Percentiles rank a stretch among this genome's conserved stretches.
phyloP scores from a whole-genome alignment of 2,113 vertebrate genomes.

The Maccullochella peelii region DNA sequence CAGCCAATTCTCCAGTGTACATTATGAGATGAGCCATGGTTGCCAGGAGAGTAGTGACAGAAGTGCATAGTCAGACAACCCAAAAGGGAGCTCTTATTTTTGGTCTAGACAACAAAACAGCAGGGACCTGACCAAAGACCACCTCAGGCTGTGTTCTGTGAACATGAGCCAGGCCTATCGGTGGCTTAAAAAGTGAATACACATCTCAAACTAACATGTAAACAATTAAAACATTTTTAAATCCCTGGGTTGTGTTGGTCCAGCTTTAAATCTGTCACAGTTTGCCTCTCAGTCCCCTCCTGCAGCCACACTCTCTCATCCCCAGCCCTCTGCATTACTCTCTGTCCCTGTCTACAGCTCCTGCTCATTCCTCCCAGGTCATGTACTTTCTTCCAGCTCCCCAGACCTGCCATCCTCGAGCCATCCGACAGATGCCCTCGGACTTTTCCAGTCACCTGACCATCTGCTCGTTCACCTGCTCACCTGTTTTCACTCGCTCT shows the following conservation, averaged over 20 bases:
- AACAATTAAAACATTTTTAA: neutral
- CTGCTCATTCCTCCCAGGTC: no score
- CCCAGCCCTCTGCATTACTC: no score
- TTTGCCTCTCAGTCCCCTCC: no score
- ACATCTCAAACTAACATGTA: neutral
- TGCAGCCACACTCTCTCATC: no score
- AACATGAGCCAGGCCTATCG: neutral
- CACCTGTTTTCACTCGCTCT: no score
- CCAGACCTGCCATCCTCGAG: no score
- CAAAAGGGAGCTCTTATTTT: neutral
- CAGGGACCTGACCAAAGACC: neutral
- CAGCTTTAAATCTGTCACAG: neutral
- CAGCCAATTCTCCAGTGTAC: neutral
- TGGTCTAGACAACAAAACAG: neutral
- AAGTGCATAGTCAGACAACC: neutral
- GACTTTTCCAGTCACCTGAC: no score
- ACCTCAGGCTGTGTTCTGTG: neutral
- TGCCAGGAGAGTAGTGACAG: slow-evolving; percentile 11
- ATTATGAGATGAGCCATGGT: neutral
- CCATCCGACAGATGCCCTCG: no score
- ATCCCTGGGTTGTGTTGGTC: neutral
- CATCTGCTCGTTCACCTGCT: no score
- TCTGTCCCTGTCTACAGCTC: no score
- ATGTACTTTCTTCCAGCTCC: no score
- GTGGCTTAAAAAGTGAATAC: neutral